Conservation (phyloP, 2,797 vertebrate genomes). For the Trematomus bernacchii region DNA sequence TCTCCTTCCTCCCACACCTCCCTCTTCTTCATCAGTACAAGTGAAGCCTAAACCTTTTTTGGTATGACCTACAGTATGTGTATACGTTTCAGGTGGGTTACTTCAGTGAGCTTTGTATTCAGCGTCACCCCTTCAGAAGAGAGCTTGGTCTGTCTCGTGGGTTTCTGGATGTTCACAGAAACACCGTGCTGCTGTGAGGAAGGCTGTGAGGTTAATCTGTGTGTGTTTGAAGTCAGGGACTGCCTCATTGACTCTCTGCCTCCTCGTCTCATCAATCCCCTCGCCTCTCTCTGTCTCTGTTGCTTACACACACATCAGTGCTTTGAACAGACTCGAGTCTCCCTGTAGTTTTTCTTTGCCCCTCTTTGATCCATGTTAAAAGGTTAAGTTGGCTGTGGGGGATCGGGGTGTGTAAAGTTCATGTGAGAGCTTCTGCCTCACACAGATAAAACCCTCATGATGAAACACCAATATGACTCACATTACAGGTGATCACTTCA, state of each 20-base stretch:
- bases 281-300: background rate
- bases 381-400: constrained; percentile 68
- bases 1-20: too few species aligned
- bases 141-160: constrained; percentile 63
- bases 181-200: constrained; percentile 49
- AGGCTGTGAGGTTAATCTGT: constrained; percentile 69
- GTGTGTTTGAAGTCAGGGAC: constrained; percentile 75
- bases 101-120: constrained; percentile 40
- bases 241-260: constrained; percentile 68
- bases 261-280: constrained; percentile 14
- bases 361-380: constrained; percentile 61
- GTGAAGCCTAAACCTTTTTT: constrained; percentile 3
- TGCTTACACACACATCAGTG: background rate
- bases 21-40: constrained; percentile 3
- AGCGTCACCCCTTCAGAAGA: constrained; percentile 39
- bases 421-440: constrained; percentile 28
- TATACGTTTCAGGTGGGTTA: background rate
- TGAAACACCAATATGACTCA: background rate
- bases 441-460: background rate
- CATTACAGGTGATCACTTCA: background rate
- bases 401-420: constrained; percentile 59
- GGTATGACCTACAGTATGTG: constrained; percentile 11
- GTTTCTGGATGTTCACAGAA: constrained; percentile 64
- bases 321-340: constrained; percentile 71
- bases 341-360: constrained; percentile 32